A percentile compares a stretch with the other conserved stretches of the same genome.
phyloP scores from a whole-genome alignment of 2,888 invertebrate genomes.

The Aelia acuminata region DNA sequence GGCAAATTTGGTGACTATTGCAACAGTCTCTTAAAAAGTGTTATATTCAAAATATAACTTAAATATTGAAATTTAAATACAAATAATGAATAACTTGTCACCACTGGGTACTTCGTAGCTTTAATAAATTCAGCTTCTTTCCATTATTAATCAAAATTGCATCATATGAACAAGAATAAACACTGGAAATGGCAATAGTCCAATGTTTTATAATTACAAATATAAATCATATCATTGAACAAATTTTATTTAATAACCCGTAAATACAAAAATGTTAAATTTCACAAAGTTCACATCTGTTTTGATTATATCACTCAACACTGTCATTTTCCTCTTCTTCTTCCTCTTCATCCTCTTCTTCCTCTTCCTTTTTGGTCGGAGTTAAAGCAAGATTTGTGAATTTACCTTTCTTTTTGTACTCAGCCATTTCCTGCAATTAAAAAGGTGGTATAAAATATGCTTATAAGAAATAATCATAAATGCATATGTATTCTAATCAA shows the following conservation, averaged over 20 bases:
- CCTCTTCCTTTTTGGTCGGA: conserved; percentile 64
- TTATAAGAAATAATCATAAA: background rate
- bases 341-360: conserved; percentile 67
- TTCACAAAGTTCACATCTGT: conserved; percentile 70
- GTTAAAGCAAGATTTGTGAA: conserved; percentile 62
- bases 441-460: conserved; percentile 60
- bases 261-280: conserved; percentile 70
- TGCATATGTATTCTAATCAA: background rate
- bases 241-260: conserved; percentile 59
- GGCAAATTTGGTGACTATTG: conserved; percentile 71
- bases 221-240: conserved; percentile 60
- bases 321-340: conserved; percentile 66
- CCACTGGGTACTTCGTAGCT: conserved; percentile 57
- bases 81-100: conserved; percentile 37
- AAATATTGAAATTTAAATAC: background rate
- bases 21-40: conserved; percentile 70
- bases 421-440: conserved; percentile 83
- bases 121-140: conserved; percentile 33
- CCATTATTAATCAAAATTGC: conserved; percentile 17
- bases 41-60: conserved; percentile 13
- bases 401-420: conserved; percentile 82
- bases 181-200: conserved; percentile 51
- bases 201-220: conserved; percentile 53
- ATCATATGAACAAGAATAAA: conserved; percentile 44
- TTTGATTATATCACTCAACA: conserved; percentile 62